A percentile compares a stretch with the other conserved stretches of the same genome.
These are phyloP conservation scores for Camponotus floridanus DNA, from an alignment of 1,140 invertebrate species.

Conservation along the genomic window DNA sequence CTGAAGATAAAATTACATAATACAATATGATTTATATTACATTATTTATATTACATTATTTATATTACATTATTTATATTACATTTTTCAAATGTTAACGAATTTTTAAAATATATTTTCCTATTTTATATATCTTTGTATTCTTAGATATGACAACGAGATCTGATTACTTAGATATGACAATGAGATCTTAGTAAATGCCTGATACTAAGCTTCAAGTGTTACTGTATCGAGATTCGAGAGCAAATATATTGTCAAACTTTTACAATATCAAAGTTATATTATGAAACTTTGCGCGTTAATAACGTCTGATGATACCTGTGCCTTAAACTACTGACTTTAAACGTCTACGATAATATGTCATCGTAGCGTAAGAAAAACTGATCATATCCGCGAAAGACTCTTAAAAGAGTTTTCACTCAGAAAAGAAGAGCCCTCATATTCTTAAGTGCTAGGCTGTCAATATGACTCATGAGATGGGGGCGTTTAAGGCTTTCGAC, in stretches of 20 bases:
- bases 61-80: conserved; percentile 11
- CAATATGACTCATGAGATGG: conserved; percentile 42
- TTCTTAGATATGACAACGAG: not conserved
- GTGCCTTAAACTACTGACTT: conserved; percentile 4
- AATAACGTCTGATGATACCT: conserved; percentile 16
- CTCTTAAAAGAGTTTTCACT: conserved; percentile 22
- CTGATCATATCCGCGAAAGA: conserved; percentile 39
- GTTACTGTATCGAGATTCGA: not conserved
- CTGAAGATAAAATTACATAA: not conserved
- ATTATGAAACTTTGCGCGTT: conserved; percentile 49
- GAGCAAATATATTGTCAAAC: conserved; percentile 3
- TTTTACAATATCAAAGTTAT: conserved; percentile 21
- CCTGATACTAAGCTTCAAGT: not conserved
- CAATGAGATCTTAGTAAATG: not conserved
- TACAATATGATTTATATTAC: conserved; percentile 9
- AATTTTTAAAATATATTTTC: not conserved
- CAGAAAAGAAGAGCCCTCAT: conserved; percentile 13
- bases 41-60: not conserved
- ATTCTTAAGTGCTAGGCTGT: conserved; percentile 53
- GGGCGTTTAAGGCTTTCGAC: conserved; percentile 53
- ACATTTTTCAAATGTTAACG: not conserved
- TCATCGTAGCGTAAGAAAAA: conserved; percentile 36
- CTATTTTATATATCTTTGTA: not conserved
- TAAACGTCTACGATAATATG: conserved; percentile 42
- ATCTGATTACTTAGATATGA: not conserved